These are phyloP conservation scores for Alauda arvensis DNA, from an alignment of 2,797 vertebrate genomes.

Conservation along the genomic window DNA sequence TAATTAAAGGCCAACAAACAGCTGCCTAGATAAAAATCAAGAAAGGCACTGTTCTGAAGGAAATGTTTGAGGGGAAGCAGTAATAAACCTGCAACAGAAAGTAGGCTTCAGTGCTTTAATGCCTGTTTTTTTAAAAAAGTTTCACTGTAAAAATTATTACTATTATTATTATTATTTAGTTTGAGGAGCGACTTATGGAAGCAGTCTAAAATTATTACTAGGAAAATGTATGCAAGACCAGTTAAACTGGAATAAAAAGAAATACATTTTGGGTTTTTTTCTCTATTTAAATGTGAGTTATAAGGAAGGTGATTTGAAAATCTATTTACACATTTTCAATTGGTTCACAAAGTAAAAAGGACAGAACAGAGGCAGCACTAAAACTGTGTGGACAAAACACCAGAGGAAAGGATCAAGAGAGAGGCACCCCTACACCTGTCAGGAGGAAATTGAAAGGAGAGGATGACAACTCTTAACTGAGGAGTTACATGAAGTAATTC, in stretches of 20 bases:
- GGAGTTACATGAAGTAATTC: background rate
- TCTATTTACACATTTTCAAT: background rate
- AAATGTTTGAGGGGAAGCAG: background rate
- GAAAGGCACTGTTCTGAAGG: background rate
- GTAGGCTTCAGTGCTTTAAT: background rate
- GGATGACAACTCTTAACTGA: background rate
- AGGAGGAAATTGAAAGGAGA: background rate
- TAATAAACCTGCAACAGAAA: background rate
- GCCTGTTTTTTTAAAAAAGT: background rate
- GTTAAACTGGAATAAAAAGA: background rate
- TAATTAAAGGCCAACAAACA: background rate
- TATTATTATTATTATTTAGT: background rate
- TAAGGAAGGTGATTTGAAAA: background rate
- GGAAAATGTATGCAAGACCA: background rate
- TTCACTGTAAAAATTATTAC: background rate
- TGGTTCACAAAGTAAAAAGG: background rate
- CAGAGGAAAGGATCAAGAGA: background rate
- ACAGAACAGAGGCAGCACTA: background rate
- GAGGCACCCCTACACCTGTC: background rate
- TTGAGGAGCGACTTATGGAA: background rate
- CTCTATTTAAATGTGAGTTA: background rate
- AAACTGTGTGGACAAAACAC: background rate
- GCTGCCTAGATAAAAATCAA: background rate
- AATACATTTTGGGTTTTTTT: background rate
- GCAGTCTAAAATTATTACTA: background rate